Evolutionary conservation across 2,797 vertebrate species (phyloP).

Genomic region (Calcarius lapponicus): DNA sequence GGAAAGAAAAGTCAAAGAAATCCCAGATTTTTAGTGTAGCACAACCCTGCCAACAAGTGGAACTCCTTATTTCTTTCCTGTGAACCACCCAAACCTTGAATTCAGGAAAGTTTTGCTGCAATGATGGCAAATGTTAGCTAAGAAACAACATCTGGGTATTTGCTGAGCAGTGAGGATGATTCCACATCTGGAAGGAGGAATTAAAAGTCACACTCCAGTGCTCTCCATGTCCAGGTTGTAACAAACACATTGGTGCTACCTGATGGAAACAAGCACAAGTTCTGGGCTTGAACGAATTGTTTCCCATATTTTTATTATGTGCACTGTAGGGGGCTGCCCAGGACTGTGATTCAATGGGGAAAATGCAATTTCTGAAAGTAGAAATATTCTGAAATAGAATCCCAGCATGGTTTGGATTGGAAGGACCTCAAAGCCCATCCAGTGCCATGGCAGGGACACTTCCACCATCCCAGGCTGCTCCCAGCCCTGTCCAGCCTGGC

Average conservation of each 20-base stretch:
- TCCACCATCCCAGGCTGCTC: not conserved
- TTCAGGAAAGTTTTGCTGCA: not conserved
- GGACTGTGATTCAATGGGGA: not conserved
- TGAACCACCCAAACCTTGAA: not conserved
- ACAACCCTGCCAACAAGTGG: not conserved
- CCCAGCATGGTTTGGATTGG: not conserved
- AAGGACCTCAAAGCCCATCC: fast-evolving
- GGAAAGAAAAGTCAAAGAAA: not conserved
- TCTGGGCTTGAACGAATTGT: not conserved
- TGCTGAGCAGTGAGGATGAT: not conserved
- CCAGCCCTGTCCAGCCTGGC: not conserved
- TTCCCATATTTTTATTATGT: not conserved
- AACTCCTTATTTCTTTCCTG: not conserved
- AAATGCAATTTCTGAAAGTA: not conserved
- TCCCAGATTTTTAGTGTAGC: not conserved
- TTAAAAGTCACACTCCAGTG: not conserved
- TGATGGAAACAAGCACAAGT: not conserved
- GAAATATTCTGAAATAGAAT: not conserved
- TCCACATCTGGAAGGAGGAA: not conserved
- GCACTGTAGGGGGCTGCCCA: not conserved
- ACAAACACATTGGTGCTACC: fast-evolving
- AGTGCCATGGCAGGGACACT: not conserved
- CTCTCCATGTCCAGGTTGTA: not conserved
- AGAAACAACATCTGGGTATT: not conserved
- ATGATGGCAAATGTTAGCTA: not conserved